A percentile compares a stretch with the other conserved stretches of the same genome.
These are phyloP conservation scores for Megastigmus dorsalis DNA, from an alignment of 2,888 invertebrate species.

Conservation along the genomic window DNA sequence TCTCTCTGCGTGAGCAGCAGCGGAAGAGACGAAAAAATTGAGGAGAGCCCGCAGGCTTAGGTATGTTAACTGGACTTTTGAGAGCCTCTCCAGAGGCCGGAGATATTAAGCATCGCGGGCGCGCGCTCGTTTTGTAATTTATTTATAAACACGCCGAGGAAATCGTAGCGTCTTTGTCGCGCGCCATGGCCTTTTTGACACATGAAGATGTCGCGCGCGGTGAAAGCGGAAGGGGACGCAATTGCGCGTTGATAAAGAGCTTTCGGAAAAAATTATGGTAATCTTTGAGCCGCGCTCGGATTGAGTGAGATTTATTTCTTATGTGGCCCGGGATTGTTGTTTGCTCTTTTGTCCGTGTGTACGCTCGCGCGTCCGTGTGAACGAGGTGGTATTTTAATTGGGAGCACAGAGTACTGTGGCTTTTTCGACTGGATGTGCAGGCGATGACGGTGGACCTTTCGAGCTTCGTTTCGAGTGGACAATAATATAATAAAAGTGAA, in stretches of 20 bases:
- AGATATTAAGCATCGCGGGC: neutral
- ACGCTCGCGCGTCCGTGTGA: neutral
- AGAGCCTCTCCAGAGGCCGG: neutral
- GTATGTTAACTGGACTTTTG: neutral
- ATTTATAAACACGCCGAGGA: slow-evolving; percentile 9
- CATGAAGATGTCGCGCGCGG: slow-evolving; percentile 24
- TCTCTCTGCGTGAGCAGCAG: no score
- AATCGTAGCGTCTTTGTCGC: no score
- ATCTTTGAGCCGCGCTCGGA: neutral
- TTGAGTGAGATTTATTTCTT: slow-evolving; percentile 39
- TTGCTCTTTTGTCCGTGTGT: neutral
- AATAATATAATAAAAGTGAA: neutral
- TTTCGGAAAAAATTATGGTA: slow-evolving; percentile 44
- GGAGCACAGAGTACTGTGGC: no score
- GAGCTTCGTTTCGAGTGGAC: neutral
- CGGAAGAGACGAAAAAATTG: slow-evolving; percentile 41
- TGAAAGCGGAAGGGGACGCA: neutral
- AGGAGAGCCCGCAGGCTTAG: neutral
- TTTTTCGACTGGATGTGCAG: no score
- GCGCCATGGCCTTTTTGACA: no score
- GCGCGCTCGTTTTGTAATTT: neutral
- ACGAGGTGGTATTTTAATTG: slow-evolving; percentile 29
- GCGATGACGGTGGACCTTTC: no score
- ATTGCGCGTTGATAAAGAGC: slow-evolving; percentile 50
- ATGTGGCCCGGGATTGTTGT: neutral